phyloP scores from a whole-genome alignment of 2,797 vertebrate genomes.

The Chelon auratus region DNA sequence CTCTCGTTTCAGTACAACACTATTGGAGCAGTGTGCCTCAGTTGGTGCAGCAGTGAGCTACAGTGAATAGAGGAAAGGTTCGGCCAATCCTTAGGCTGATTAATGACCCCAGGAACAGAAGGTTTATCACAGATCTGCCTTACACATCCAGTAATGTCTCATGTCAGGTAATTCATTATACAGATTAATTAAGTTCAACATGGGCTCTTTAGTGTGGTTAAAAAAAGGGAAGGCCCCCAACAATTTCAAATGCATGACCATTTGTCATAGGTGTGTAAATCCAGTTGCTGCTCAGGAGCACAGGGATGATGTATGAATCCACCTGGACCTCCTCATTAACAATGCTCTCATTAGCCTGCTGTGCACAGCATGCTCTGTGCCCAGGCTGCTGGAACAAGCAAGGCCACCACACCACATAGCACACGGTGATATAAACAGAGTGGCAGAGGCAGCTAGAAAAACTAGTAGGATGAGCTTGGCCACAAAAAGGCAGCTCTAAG shows the following conservation, averaged over 20 bases:
- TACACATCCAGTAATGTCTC: constrained; percentile 79
- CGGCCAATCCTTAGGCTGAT: constrained; percentile 77
- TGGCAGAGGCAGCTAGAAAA: constrained; percentile 70
- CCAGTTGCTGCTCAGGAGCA: constrained; percentile 62
- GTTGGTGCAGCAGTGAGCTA: constrained; percentile 27
- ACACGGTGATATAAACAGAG: constrained; percentile 63
- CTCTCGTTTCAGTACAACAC: constrained; percentile 11
- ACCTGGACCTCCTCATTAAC: constrained; percentile 74
- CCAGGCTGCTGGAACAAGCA: constrained; percentile 63
- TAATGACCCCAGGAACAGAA: constrained; percentile 82
- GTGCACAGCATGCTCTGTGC: constrained; percentile 54
- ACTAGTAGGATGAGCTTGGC: constrained; percentile 48
- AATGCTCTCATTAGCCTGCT: constrained; percentile 73
- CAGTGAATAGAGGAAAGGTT: constrained; percentile 55
- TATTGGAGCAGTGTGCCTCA: constrained; percentile 18
- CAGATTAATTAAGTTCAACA: constrained; percentile 84
- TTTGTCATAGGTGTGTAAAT: constrained; percentile 77
- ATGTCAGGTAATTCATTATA: constrained; percentile 82
- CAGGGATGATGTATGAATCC: constrained; percentile 74
- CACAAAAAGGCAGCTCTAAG: not conserved
- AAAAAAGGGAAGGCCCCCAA: constrained; percentile 73
- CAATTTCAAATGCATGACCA: constrained; percentile 64
- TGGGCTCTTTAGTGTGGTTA: constrained; percentile 74
- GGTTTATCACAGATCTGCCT: constrained; percentile 83
- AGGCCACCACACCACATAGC: constrained; percentile 60